Evolutionary conservation across 2,113 vertebrate species (phyloP).

Genomic region (Oryzias curvinotus): DNA sequence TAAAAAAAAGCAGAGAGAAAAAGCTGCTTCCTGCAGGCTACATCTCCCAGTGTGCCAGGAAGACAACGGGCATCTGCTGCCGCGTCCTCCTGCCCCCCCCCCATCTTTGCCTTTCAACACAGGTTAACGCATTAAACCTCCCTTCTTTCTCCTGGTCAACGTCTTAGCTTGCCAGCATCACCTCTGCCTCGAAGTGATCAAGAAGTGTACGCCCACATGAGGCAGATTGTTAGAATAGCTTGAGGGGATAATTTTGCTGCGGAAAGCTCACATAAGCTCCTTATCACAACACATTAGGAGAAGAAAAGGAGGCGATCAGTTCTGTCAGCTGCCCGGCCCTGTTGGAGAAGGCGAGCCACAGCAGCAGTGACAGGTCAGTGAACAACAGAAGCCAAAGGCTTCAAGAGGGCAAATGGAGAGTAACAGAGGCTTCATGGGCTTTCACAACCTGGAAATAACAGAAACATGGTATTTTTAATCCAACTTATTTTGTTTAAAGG

Average conservation of each 20-base stretch:
- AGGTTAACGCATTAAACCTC: conserved; percentile 26
- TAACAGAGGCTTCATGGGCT: conserved; percentile 9
- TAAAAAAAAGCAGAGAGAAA: conserved; percentile 22
- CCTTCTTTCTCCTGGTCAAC: conserved; percentile 29
- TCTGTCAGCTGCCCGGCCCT: conserved; percentile 84
- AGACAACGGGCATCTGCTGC: conserved; percentile 39
- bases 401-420: conserved; percentile 14
- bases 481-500: background rate
- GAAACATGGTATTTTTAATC: background rate
- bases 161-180: conserved; percentile 36
- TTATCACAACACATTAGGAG: conserved; percentile 91
- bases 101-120: conserved; percentile 35
- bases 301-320: conserved; percentile 79
- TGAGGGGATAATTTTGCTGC: conserved; percentile 79
- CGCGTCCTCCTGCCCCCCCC: conserved; percentile 33
- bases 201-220: conserved; percentile 66
- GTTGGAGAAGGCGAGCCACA: conserved; percentile 75
- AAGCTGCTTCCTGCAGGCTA: conserved; percentile 19
- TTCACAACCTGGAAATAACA: background rate
- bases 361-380: conserved; percentile 81
- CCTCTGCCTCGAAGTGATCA: conserved; percentile 30
- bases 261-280: conserved; percentile 88
- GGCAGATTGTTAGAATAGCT: conserved; percentile 79
- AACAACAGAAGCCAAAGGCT: conserved; percentile 75
- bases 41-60: conserved; percentile 28